Conservation (phyloP, 2,113 vertebrate genomes). For the Theropithecus gelada region DNA sequence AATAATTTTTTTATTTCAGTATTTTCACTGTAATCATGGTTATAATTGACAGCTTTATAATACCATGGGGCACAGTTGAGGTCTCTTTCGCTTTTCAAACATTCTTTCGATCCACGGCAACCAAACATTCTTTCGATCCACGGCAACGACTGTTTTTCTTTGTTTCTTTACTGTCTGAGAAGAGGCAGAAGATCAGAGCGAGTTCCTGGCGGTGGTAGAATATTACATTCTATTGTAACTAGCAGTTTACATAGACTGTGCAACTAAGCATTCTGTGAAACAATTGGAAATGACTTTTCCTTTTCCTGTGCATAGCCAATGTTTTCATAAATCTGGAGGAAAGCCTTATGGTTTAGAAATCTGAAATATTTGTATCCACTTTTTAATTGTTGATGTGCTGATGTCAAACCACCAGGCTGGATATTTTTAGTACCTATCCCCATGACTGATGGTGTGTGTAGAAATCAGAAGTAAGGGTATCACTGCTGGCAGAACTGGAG, state of each 20-base stretch:
- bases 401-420: conserved; percentile 81
- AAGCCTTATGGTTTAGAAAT: conserved; percentile 79
- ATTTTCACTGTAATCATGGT: conserved; percentile 81
- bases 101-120: conserved; percentile 78
- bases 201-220: conserved; percentile 78
- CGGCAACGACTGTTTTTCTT: conserved; percentile 85
- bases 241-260: conserved; percentile 81
- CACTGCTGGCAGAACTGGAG: conserved; percentile 85
- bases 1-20: conserved; percentile 77
- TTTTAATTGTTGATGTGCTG: conserved; percentile 89
- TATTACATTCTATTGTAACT: conserved; percentile 84
- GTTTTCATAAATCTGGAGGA: conserved; percentile 82
- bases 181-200: conserved; percentile 85
- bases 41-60: conserved; percentile 88
- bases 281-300: conserved; percentile 78
- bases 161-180: conserved; percentile 87
- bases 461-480: conserved; percentile 84
- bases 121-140: conserved; percentile 82
- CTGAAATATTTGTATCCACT: conserved; percentile 84
- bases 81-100: conserved; percentile 87
- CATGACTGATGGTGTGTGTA: conserved; percentile 81
- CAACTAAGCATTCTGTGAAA: conserved; percentile 79
- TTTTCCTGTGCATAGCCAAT: conserved; percentile 61
- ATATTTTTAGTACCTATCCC: conserved; percentile 86
- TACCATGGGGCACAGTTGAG: conserved; percentile 83